Evolutionary conservation across 2,888 invertebrate species (phyloP), one percentile per base, ranked within the genome.

Genomic region (Euzophera pinguis): DNA sequence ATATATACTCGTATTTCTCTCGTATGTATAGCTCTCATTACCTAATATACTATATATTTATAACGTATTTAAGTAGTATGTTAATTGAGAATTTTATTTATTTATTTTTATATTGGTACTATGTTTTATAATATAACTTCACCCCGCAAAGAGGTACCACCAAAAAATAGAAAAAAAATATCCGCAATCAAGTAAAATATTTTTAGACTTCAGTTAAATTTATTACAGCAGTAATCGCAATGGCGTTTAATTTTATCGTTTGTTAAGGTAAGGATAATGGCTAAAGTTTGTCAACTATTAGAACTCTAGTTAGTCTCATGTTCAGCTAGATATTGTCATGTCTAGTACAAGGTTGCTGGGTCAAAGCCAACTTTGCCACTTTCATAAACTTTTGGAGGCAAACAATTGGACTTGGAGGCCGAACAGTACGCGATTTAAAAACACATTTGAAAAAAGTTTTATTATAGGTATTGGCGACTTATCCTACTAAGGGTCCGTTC

Each of bases 361-460:
- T 50, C 49, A 50, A 50, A 50, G 49, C 39, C 49, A 50, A 50
- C 8, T 32, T 12, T 41, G 49, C 12, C 9, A 39, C 49, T 50
- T 50, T 50, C 49, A 50, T 32, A 50, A 4, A 50, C n/a, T 50
- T 48, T 45, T 45, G 45, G 29, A 45, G 38, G 27, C 49, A 39
- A 39, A 22, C 37, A 48, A 29, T 32, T 34, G 35, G 12, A 47
- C 12, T 38, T 39, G 14, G 16, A 29, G 39, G 38, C 16, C 45
- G n/a, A 39, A 39, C n/a, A 38, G 1, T 16, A 1, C 4, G 5
- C 1, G 13, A 9, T 39, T 39, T 16, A 14, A 16, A 16, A 14
- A 16, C 8, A 10, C 10, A 32, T 32, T 32, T 32, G 2, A 32
- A 32, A 32, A 7, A 3, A 22, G 22, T 22, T 22, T 22, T 22